phyloP scores from a whole-genome alignment of 2,113 vertebrate species.

The Bambusicola thoracicus region DNA sequence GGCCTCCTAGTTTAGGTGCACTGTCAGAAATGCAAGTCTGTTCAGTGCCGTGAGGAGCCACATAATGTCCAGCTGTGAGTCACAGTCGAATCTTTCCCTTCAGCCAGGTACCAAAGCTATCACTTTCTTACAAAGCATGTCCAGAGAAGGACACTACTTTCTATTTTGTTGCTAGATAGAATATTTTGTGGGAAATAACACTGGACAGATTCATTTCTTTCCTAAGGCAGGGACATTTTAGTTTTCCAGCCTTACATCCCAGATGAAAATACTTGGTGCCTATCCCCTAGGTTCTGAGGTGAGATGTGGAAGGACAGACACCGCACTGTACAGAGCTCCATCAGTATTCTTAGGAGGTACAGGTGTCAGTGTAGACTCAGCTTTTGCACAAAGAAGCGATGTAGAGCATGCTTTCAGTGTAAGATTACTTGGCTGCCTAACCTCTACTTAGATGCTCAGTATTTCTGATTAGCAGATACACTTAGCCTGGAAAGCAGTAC shows the following conservation, averaged over 20 bases:
- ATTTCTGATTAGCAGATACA: background rate
- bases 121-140: background rate
- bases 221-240: background rate
- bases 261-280: background rate
- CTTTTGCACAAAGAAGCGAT: background rate
- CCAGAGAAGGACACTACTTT: background rate
- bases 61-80: background rate
- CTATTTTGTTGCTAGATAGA: background rate
- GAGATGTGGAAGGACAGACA: background rate
- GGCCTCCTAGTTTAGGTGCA: background rate
- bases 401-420: background rate
- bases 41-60: background rate
- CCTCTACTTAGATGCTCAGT: accelerated
- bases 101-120: background rate
- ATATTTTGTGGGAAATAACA: background rate
- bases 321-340: background rate
- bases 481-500: background rate
- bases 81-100: background rate
- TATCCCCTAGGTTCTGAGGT: background rate
- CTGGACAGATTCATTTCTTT: background rate
- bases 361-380: background rate
- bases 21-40: background rate
- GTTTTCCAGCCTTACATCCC: background rate
- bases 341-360: background rate
- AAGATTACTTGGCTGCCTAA: background rate